Base-by-base conservation (phyloP, 2,888 invertebrate genomes). In the Iselma pallidipennis region DNA sequence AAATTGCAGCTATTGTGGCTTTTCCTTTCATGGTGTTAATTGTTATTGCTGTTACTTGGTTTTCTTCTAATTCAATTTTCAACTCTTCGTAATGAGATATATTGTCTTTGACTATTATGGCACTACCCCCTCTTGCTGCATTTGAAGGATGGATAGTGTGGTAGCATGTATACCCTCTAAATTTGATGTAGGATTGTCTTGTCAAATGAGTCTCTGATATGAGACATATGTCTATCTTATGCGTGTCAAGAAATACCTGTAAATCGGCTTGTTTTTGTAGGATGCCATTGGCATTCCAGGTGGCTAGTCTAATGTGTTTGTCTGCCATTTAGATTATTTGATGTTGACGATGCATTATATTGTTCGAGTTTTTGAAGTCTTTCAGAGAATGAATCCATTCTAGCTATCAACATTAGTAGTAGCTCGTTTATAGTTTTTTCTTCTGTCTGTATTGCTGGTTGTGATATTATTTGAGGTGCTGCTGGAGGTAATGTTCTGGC, bases 61-160 rank as follows among this genome's bases (percentile, higher is more conserved):
- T 25, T 14, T 49, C 9, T 12, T 9, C 25, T 10, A 49, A 19
- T 23, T 54, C 45, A 2, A 14, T 26, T 10, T 28, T 25, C n/a
- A 4, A 23, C 5, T 16, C 14, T 25, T 42, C 50, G 31, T 19
- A 6, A 55, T 67, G 63, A 1, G 57, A 31, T 2, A 66, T 42
- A 4, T n/a, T 48, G 4, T 5, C 10, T 49, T 59, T 67, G 9
- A 67, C 45, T 2, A 28, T 54, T n/a, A 67, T 54, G 7, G 64
- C 66, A 4, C 55, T 59, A 2, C 67, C 66, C 9, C 66, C 66
- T 7, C 65, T 65, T 31, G 21, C 9, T 14, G 28, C 51, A 14
- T 33, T 45, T 16, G 10, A 6, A n/a, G 65, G 19, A 48, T 68
- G 62, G 23, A 9, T 55, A 23, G 59, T 51, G 48, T 25, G n/a